Evolutionary conservation across 2,888 invertebrate genomes (phyloP), one percentile per base, ranked within the genome.

Genomic region (Vanessa cardui): DNA sequence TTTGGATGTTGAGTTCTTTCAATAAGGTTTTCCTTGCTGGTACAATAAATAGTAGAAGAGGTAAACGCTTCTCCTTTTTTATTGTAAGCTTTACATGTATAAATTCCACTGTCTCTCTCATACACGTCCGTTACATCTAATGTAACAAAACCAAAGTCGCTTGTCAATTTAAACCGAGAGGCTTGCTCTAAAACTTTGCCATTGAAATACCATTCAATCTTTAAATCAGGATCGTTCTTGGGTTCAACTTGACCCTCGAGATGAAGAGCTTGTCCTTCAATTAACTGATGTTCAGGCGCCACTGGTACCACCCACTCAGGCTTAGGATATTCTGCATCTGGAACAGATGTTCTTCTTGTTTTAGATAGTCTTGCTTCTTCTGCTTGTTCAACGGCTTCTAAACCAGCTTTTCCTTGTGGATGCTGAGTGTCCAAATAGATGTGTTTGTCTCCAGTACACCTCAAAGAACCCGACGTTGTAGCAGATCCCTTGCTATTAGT

Each of bases 121-220:
- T 98, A 98, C 0, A 97, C 97, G 83, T 98, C 98, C 26, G 95
- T 96, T 62, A 99, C 93, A 85, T 99, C 99, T 76, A 99, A 93
- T 5, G 98, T 98, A 6, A 99, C 99, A 83, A 98, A 99, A 63
- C 99, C 99, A 85, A 99, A 99, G 82, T 99, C 99, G 82, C 96
- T 97, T 1, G 97, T 97, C 83, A 98, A 95, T 85, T 98, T 98
- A 86, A 98, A 98, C 74, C 98, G 94, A 3, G 98, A 96, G 69
- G 96, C 98, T 83, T 97, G 96, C 76, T 96, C 96, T 59, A 98
- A 87, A 45, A 96, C 94, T 89, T 98, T 97, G 60, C 98, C 98
- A 83, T 98, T 98, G 83, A 98, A 97, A 87, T 96, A 98, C 98
- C 98, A 98, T 90, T 98, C 98, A 74, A 98, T 96, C 82, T 96